Evolutionary conservation across 2,888 invertebrate genomes (phyloP), one percentile per base, ranked within the genome.

Genomic region (Drosophila neotestacea): DNA sequence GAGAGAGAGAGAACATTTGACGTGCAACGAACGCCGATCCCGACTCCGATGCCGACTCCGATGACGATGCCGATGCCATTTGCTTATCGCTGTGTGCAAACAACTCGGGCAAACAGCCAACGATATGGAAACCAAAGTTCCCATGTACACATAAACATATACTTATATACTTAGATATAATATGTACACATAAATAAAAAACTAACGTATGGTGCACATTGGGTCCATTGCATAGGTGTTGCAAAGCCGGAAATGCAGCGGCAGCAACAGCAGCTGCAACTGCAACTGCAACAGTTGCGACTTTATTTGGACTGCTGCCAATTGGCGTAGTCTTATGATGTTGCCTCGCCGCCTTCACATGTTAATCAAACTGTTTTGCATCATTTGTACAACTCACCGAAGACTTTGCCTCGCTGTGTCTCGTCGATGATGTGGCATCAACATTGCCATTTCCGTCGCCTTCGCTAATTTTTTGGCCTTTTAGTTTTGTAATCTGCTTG

Each of bases 401-500:
- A 38, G 88, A 89, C 69, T 91, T 90, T 41, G 84, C 7, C 30
- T 46, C 60, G 34, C 41, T 50, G 51, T 51, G 55, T 11, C 39
- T 59, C 74, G 48, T 72, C 81, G 59, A 68, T 79, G 66, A 68
- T 79, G 66, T 52, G 44, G 64, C 54, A 32, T 42, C 50, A 13
- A 32, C 64, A n/a, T 66, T 69, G 42, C 41, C 67, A 27, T 42
- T 60, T 6, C 46, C 63, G 41, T 55, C 59, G 7, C 77, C 73
- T 56, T 88, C 85, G 66, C 79, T 85, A 44, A 81, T 79, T 79
- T 92, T 89, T 54, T 60, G 70, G 41, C 77, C 89, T 76, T 91
- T 91, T 36, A 92, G 76, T 50, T 91, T 91, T 48, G 88, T 78
- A 79, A 93, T 91, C 77, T 93, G 92, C 74, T 91, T 91, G 48